Evolutionary conservation across 2,797 vertebrate species (phyloP).

Genomic region (Myripristis jacobus): DNA sequence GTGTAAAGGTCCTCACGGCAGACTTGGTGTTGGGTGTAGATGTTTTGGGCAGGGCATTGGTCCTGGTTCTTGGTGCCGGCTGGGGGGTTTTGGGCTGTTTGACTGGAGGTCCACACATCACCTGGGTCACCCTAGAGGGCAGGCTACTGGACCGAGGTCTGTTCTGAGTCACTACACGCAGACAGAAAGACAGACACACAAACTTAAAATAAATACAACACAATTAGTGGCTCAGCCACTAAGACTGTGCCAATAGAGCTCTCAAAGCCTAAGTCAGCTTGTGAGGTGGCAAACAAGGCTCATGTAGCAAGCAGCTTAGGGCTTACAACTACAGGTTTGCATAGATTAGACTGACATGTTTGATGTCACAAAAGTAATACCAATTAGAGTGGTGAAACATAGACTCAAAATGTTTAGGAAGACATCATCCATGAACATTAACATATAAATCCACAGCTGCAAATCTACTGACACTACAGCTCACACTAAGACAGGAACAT

Average conservation of each 20-base stretch:
- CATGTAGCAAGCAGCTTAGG: conserved; percentile 1
- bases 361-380: not conserved
- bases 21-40: conserved; percentile 74
- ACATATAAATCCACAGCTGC: too few relatives aligned
- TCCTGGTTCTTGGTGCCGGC: conserved; percentile 68
- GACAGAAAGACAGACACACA: conserved; percentile 2
- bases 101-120: conserved; percentile 50
- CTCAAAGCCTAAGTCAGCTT: conserved; percentile 11
- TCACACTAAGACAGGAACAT: not conserved
- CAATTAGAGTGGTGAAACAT: not conserved
- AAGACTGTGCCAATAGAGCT: not conserved
- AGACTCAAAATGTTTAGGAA: not conserved
- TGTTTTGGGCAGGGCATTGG: conserved; percentile 65
- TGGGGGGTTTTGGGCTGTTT: conserved; percentile 76
- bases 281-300: conserved; percentile 2
- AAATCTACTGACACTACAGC: too few relatives aligned
- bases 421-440: not conserved
- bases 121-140: conserved; percentile 73
- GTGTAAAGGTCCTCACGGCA: conserved; percentile 40
- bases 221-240: conserved; percentile 6
- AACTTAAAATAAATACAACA: conserved; percentile 10
- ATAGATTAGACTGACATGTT: conserved; percentile 13
- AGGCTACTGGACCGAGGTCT: conserved; percentile 79
- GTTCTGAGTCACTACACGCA: conserved; percentile 66
- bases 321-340: conserved; percentile 3